A percentile compares a stretch with the other conserved stretches of the same genome.
Conservation (phyloP, 2,888 invertebrate genomes). For the Sminthurinus aureus region DNA sequence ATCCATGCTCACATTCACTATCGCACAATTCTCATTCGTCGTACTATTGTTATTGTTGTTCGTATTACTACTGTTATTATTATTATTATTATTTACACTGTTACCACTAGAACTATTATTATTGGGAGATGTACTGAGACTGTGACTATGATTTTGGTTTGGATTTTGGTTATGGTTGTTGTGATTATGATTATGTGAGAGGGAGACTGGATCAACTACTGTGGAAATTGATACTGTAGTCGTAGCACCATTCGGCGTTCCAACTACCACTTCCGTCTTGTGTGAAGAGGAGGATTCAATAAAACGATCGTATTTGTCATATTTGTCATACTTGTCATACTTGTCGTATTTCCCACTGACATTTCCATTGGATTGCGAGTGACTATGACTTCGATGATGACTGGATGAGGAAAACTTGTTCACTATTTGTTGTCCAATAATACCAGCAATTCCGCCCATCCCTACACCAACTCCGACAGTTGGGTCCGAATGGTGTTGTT, state of each 20-base stretch:
- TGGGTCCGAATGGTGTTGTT: slow-evolving; percentile 19
- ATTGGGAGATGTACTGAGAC: background rate
- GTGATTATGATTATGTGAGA: slow-evolving; percentile 40
- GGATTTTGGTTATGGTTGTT: background rate
- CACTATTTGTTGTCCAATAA: background rate
- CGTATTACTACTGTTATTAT: background rate
- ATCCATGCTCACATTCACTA: slow-evolving; percentile 41
- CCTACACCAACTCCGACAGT: background rate
- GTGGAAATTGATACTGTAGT: slow-evolving; percentile 47
- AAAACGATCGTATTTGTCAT: background rate
- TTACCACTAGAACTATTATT: slow-evolving; percentile 8
- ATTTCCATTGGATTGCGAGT: background rate
- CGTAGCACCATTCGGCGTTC: slow-evolving; percentile 17
- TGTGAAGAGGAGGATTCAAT: background rate
- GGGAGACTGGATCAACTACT: slow-evolving; percentile 37
- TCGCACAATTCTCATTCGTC: slow-evolving; percentile 48
- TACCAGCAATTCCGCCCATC: background rate
- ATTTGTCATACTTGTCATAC: background rate
- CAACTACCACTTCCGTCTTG: slow-evolving; percentile 43
- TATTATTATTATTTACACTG: background rate
- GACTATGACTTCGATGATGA: background rate
- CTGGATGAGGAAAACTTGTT: background rate
- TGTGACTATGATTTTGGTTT: background rate
- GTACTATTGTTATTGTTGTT: background rate
- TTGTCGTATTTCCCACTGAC: background rate